These are phyloP conservation scores for Chloromyia formosa DNA, from an alignment of 2,888 invertebrate species.

Conservation along the genomic window DNA sequence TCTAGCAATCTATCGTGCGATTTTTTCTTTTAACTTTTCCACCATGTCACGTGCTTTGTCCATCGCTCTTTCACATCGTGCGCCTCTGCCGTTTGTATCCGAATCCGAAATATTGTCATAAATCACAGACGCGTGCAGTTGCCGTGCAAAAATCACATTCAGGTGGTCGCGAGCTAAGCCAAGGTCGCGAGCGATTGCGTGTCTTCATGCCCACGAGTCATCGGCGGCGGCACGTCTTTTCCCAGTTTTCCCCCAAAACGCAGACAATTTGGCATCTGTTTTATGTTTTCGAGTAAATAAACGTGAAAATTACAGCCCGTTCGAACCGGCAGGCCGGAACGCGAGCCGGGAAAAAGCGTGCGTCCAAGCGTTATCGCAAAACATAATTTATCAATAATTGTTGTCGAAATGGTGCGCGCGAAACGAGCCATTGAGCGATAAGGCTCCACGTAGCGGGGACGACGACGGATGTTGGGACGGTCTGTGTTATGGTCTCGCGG, in stretches of 20 bases:
- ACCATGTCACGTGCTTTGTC: not conserved
- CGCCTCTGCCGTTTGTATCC: not conserved
- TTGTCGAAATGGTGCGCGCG: not conserved
- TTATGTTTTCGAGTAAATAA: conserved; percentile 10
- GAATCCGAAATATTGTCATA: not conserved
- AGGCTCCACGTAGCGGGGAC: too few species aligned
- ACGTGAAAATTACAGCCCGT: not conserved
- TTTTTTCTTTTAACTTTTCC: not conserved
- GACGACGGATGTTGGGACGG: too few species aligned
- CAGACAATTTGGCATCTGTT: not conserved
- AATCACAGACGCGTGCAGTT: not conserved
- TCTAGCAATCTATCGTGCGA: not conserved
- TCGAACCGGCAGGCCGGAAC: not conserved
- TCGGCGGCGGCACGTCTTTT: conserved; percentile 1
- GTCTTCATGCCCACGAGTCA: not conserved
- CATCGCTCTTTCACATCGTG: not conserved
- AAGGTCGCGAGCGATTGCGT: conserved; percentile 13
- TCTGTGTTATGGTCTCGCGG: conserved; percentile 2
- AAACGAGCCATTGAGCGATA: not conserved
- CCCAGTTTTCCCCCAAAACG: not conserved
- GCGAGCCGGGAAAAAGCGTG: not conserved
- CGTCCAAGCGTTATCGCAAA: not conserved
- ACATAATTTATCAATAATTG: not conserved
- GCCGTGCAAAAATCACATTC: conserved; percentile 8
- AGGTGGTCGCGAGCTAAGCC: conserved; percentile 18